Evolutionary conservation across 1,140 invertebrate genomes (phyloP), one percentile per base, ranked within the genome.

Genomic region (Zelostemma sp.): DNA sequence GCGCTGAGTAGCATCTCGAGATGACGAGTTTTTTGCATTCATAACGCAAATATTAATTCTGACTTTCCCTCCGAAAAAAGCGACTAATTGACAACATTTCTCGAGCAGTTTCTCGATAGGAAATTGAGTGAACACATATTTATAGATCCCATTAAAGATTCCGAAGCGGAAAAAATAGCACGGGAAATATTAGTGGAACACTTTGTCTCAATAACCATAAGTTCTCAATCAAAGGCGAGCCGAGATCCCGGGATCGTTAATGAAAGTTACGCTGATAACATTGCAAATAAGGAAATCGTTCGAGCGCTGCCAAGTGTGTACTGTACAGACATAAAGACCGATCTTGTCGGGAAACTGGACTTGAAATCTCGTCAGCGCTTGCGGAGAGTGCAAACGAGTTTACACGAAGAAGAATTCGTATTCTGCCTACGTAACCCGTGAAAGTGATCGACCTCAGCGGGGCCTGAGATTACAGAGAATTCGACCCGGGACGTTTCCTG

Each of bases 361-460:
- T 69, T 69, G 55, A 63, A 59, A 60, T 63, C 51, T 56, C 25
- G 40, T 60, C 51, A 33, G 21, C 17, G 16, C 12, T 25, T 47
- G 16, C 21, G 21, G 40, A 50, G 38, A 69, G 60, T 69, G 50
- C 45, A 64, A 69, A 69, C 58, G 41, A 70, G 68, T 70, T 65
- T 64, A 60, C 53, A 25, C 61, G 43, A 56, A 59, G 61, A 62
- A 50, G 49, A 60, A 71, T 67, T 67, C 41, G 50, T 67, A 66
- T 71, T 63, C 63, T 19, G 59, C 51, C 28, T 43, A 71, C 68
- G 68, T 67, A 71, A 71, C 55, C 58, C 47, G 68, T 71, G 68
- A 71, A 71, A 71, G 68, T 71, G 59, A 71, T 67, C 68, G 68
- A 71, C 68, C 68, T 71, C 65, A 71, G 58, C 14, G 48, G 41